Evolutionary conservation across 2,888 invertebrate genomes (phyloP), one percentile per base, ranked within the genome.

Genomic region (Acheta domesticus): DNA sequence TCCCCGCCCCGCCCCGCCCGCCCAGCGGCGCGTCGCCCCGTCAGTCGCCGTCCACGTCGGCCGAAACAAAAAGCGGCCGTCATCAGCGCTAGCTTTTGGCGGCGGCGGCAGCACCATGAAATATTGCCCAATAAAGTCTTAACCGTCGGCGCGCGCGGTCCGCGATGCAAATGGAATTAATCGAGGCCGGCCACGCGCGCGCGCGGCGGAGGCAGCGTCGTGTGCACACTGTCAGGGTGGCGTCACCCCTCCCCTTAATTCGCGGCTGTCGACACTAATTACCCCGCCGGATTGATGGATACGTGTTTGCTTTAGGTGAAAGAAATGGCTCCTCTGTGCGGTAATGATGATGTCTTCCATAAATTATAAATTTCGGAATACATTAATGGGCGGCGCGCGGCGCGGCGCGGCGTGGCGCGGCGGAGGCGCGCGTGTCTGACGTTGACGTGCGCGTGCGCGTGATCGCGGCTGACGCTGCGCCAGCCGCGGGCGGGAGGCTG

Each of bases 121-220:
- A 62, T 62, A 62, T 62, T 62, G n/a, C 62, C 62, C 62, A 62
- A 62, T 62, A 62, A 62, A 62, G 62, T 62, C 62, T 62, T 62
- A 62, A 62, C 62, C 62, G 62, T 62, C 62, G 62, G 62, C 62
- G 62, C 62, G 62, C 62, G 62, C 62, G n/a, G 62, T 19, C 62
- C 62, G n/a, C 62, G 62, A 62, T 62, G 62, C 62, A 62, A 62
- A 62, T 62, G 62, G 62, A 62, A 62, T 62, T 62, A 62, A 62
- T 62, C 62, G 62, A 62, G 62, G 62, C 62, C 62, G 16, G 16
- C 14, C 62, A n/a, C n/a, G 62, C 62, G 62, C n/a, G 14, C 14
- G 4, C 62, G 11, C 62, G 14, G 14, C n/a, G 62, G 62, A 4
- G 62, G n/a, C 62, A n/a, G 12, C 14, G 62, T 62, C 62, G 62